A percentile compares a stretch with the other conserved stretches of the same genome.
These are phyloP conservation scores for Archips crataeganus DNA, from an alignment of 2,888 invertebrate genomes.

Conservation along the genomic window DNA sequence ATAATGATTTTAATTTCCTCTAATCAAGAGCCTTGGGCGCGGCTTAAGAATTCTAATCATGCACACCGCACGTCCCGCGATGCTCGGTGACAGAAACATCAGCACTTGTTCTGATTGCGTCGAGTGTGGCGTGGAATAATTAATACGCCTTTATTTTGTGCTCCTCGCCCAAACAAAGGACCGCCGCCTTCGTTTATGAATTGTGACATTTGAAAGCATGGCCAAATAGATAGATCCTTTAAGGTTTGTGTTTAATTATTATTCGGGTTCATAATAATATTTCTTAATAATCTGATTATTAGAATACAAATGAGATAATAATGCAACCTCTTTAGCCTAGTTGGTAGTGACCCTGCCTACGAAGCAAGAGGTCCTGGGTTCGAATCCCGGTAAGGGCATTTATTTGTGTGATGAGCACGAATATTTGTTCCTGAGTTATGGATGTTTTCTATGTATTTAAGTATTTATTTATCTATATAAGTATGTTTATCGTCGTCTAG, in stretches of 20 bases:
- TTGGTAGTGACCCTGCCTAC: no score
- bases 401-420: no score
- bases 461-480: no score
- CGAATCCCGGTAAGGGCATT: no score
- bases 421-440: no score
- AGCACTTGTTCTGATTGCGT: conserved; percentile 85
- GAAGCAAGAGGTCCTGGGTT: no score
- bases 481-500: no score
- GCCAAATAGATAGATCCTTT: conserved; percentile 6
- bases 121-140: conserved; percentile 85
- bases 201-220: conserved; percentile 52
- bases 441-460: no score
- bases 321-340: no score
- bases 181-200: conserved; percentile 74
- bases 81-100: conserved; percentile 82
- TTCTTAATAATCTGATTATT: not conserved
- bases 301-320: not conserved
- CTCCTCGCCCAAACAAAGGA: conserved; percentile 73
- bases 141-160: conserved; percentile 83
- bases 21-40: conserved; percentile 85
- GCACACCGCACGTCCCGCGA: conserved; percentile 65
- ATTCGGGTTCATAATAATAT: conserved; percentile 23
- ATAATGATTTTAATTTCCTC: conserved; percentile 87
- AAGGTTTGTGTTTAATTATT: conserved; percentile 12
- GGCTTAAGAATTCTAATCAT: conserved; percentile 86